Evolutionary conservation across 2,797 vertebrate species (phyloP), one percentile per base, ranked within the genome.

Genomic region (Mus spretus): DNA sequence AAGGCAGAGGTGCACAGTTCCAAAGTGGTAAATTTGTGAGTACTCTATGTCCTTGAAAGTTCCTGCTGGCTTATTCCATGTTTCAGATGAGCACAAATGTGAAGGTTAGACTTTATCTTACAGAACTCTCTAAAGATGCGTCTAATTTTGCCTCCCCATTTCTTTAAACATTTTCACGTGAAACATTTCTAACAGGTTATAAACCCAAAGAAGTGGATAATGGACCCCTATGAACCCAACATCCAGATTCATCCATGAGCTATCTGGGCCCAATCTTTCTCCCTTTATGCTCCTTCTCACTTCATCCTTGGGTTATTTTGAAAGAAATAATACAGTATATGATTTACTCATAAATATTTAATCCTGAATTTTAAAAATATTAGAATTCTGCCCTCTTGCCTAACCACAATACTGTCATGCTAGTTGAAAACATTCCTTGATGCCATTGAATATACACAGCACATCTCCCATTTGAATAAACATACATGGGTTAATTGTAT

Each of bases 151-250:
- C 88, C 74, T 61, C 37, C 14, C 17, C 50, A 44, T 87, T 70
- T 86, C 34, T 47, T 84, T 78, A 63, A 84, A 88, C 11, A 79
- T 84, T 95, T 91, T 57, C 55, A 86, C 34, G 28, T 59, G 84
- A 95, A 93, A 92, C 40, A 83, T 74, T 80, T 96, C 63, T 75
- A 80, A 59, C 15, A 89, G 22, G 34, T 50, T 63, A n/a, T 4
- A 50, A 96, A 84, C 61, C 19, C 31, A 53, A 59, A 44, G 44
- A 92, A 96, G 85, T 24, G 12, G 34, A 28, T 53, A 20, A 55
- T 40, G 72, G 67, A 82, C 3, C 5, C 12, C 37, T 8, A 40
- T 17, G 9, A 26, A 44, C 22, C 22, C 20, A 40, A 80, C 2
- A 70, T 15, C 22, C 34, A 77, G 22, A 37, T 91, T 90, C 77